Evolutionary conservation across 2,797 vertebrate genomes (phyloP), one percentile per base, ranked within the genome.

Genomic region (Hippopotamyrus pictus): DNA sequence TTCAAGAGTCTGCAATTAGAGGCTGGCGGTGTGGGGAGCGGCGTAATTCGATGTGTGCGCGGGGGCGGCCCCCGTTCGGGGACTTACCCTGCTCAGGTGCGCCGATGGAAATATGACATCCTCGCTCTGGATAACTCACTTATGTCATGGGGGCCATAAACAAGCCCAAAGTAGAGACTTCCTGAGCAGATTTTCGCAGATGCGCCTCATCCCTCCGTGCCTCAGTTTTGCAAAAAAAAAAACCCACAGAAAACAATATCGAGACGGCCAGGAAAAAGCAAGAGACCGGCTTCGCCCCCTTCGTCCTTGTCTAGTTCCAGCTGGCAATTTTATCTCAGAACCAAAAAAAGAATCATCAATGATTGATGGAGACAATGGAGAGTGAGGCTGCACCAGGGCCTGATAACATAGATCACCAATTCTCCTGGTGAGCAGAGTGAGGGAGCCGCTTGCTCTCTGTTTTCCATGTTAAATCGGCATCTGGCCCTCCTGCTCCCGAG

Each of bases 61-160:
- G 14, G 46, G 37, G 37, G 73, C 37, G 22, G 88, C 33, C 79
- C 3, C 44, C 22, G 14, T 86, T 50, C 51, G 48, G 90, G 91
- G 91, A 92, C 89, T 91, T 89, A 88, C 92, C 89, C 91, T 87
- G 91, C 92, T 91, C 90, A 46, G 79, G 94, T 95, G 94, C 94
- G 95, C 95, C 95, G 95, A 96, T 96, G 96, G 96, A 96, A 96
- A 96, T 95, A 94, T 96, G 96, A 96, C 96, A 95, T 96, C 95
- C 92, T 95, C 94, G 95, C 95, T 96, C 95, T 95, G 94, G 93
- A 93, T 95, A 95, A 93, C 93, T 91, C 91, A 89, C 92, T 89
- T 92, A 76, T 54, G 83, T 86, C 59, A 53, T 62, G 41, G 89
- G 65, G 51, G 37, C 48, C 84, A 54, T 91, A 92, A 92, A 90